phyloP scores from a whole-genome alignment of 2,113 vertebrate species.

The Poicephalus meyeri region DNA sequence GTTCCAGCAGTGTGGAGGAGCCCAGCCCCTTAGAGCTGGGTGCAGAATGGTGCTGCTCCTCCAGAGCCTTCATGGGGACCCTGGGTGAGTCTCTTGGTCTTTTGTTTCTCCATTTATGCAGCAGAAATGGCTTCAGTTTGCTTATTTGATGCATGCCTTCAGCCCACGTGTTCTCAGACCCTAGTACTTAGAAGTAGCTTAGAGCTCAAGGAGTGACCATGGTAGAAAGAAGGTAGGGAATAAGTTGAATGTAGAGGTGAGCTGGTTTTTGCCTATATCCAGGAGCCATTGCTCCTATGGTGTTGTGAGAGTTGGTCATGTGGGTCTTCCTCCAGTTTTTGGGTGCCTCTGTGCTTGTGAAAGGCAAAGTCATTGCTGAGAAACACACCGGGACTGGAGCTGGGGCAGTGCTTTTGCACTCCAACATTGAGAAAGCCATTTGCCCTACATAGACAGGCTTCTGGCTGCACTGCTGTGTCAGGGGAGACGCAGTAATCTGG shows the following conservation, averaged over 20 bases:
- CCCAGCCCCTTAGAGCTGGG: rapidly evolving
- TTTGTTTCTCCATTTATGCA: not conserved
- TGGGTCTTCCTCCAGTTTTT: rapidly evolving
- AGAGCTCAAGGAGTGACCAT: not conserved
- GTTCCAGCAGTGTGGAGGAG: rapidly evolving
- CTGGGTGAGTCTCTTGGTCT: not conserved
- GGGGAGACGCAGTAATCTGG: not conserved
- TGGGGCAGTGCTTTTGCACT: not conserved
- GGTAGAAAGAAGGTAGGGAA: not conserved
- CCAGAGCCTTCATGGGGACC: not conserved
- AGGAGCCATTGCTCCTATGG: not conserved
- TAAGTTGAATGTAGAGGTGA: not conserved
- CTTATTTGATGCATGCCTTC: rapidly evolving
- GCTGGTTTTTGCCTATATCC: rapidly evolving
- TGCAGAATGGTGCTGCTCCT: rapidly evolving
- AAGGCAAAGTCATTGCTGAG: not conserved
- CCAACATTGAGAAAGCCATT: rapidly evolving
- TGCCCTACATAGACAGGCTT: rapidly evolving
- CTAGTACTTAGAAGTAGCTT: no score
- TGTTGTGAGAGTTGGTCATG: rapidly evolving
- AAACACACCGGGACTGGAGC: rapidly evolving
- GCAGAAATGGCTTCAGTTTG: rapidly evolving
- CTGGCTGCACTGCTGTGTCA: not conserved
- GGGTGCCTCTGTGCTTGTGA: rapidly evolving
- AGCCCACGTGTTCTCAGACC: rapidly evolving